Base-by-base conservation (phyloP, 2,797 vertebrate species). In the Antennarius maculatus region DNA sequence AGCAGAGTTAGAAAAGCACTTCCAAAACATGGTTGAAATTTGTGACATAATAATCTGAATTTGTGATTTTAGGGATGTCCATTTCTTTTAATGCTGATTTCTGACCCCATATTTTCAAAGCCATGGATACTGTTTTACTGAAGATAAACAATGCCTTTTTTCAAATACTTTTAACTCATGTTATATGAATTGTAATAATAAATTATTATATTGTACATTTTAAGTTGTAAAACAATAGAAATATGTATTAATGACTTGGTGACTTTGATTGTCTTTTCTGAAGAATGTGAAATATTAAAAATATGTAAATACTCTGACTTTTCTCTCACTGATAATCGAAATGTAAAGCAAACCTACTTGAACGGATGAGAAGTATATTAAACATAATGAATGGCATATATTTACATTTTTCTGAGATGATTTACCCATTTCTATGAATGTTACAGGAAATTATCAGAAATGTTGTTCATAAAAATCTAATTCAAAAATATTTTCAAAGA, bases 171-270 rank as follows among this genome's bases (percentile, higher is more conserved):
- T 84, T 80, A 87, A 88, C 80, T 85, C 80, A 89, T 81, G 74
- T 87, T 83, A 85, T 79, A 89, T 85, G 62, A 81, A 82, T 89
- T 92, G 89, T 93, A 79, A 92, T 81, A 90, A 84, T 92, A 88
- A 92, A 90, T 88, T 87, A 93, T 91, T 85, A 88, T 86, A 89
- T 72, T 94, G 91, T 94, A 92, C n/a, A 94, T 91, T 91, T 85
- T 77, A 72, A 90, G 92, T 86, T 93, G 92, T 93, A 92, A 87
- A 93, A 89, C 70, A 63, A 71, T 15, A 60, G 29, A 88, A 61
- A 84, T 84, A 74, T 89, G 88, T 93, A 91, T 83, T 85, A 89
- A 85, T 70, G 84, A 34, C 31, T 34, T 34, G 80, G 86, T 91
- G 86, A 80, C 80, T 91, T 90, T 91, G 81, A 84, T 89, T 88